Evolutionary conservation across 2,113 vertebrate species (phyloP), one percentile per base, ranked within the genome.

Genomic region (Vireo altiloquus): DNA sequence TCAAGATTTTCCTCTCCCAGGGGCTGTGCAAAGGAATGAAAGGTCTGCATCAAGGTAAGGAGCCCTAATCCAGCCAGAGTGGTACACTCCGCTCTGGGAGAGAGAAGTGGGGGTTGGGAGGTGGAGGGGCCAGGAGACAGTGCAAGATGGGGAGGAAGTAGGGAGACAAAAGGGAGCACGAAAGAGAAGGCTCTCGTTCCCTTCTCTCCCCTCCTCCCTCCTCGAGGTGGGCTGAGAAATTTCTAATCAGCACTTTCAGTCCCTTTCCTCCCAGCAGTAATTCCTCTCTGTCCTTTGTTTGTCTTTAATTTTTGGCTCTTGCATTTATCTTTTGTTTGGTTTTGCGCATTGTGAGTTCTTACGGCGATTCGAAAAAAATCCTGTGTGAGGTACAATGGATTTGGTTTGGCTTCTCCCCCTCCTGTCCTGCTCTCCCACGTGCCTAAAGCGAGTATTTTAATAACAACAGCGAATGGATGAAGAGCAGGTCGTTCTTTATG

Each of bases 181-280:
- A 83, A 91, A 82, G 60, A 82, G 59, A 46, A 37, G 47, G 85
- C 90, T 93, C 80, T 84, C 5, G 0, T 53, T 86, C 86, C 78
- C 70, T 89, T 63, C n/a, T 40, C 30, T 71, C 74, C 54, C 59
- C 90, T 77, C 90, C 90, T 93, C 78, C 80, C 49, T 70, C 72
- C 69, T 76, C 15, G 70, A 87, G 49, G 77, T 94, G 64, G 88
- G 95, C 92, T 94, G 96, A 97, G 93, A 96, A 96, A 95, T 97
- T 95, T 97, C 95, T 96, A 92, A 97, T 97, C 94, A 91, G 92
- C 82, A 42, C 92, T 96, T 22, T 2, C 35, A 65, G 89, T 63
- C 80, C 52, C 74, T 60, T 66, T 65, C 76, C 91, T 90, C 69
- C 70, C 54, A 94, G 94, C 86, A 81, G 56, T 92, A 90, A 94